A percentile compares a stretch with the other conserved stretches of the same genome.
Conservation (phyloP, 2,797 vertebrate species). For the Scarus forsteni region DNA sequence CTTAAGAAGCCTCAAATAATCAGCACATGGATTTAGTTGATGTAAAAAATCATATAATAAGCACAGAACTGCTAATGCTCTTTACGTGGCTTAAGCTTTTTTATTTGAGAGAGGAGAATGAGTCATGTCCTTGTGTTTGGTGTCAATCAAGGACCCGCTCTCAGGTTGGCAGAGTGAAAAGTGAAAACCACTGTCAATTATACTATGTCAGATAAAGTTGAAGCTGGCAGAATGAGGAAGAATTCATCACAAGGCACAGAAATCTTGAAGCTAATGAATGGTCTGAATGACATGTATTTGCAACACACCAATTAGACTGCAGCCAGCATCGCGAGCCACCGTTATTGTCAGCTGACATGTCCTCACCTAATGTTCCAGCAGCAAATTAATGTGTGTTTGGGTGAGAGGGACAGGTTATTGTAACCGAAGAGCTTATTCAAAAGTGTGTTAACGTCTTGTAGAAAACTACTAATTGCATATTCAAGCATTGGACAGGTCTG, state of each 20-base stretch:
- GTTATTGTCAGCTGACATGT: conserved; percentile 63
- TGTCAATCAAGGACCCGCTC: conserved; percentile 21
- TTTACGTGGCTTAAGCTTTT: not conserved
- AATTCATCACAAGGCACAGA: conserved; percentile 48
- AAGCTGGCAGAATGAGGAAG: conserved; percentile 41
- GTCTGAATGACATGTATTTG: conserved; percentile 67
- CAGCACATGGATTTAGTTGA: not conserved
- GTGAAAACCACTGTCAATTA: conserved; percentile 40
- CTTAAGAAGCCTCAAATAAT: not conserved
- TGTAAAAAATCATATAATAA: not conserved
- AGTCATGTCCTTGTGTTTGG: conserved; percentile 18
- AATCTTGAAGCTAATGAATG: conserved; percentile 68
- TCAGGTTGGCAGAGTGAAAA: conserved; percentile 9
- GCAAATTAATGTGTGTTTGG: conserved; percentile 24
- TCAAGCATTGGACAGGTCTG: conserved; percentile 12
- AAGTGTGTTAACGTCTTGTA: conserved; percentile 37
- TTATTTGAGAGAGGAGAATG: conserved; percentile 11
- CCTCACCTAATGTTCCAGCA: conserved; percentile 49
- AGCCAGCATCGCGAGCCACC: conserved; percentile 44
- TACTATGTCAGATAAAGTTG: conserved; percentile 43
- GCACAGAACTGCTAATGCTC: not conserved
- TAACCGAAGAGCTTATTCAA: conserved; percentile 31
- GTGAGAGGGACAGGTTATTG: conserved; percentile 11
- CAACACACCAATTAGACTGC: conserved; percentile 70
- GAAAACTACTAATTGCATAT: conserved; percentile 35